phyloP scores from a whole-genome alignment of 2,797 vertebrate genomes.

The Triplophysa bombifrons region DNA sequence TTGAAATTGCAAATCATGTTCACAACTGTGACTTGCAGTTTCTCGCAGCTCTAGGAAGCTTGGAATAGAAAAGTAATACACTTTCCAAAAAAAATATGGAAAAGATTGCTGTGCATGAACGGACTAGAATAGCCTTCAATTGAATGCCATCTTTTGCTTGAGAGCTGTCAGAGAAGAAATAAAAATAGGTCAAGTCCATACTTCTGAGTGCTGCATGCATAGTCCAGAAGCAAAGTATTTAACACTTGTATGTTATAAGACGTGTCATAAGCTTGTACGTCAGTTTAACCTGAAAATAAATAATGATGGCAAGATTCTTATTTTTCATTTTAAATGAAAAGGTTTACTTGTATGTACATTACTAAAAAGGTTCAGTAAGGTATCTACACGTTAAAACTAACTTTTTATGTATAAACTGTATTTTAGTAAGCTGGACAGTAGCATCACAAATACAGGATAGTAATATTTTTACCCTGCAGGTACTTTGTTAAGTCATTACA shows the following conservation, averaged over 20 bases:
- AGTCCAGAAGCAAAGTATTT: not conserved
- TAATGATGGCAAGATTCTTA: too few relatives aligned
- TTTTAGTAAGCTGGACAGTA: too few relatives aligned
- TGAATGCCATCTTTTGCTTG: not conserved
- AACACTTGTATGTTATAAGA: not conserved
- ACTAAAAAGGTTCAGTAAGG: too few relatives aligned
- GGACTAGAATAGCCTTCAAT: not conserved
- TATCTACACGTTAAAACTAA: too few relatives aligned
- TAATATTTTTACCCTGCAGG: too few relatives aligned
- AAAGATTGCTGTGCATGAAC: not conserved
- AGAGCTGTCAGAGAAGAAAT: not conserved
- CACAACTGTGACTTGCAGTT: not conserved
- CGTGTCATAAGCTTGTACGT: not conserved
- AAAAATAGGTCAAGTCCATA: conserved; percentile 1
- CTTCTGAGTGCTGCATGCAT: not conserved
- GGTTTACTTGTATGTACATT: too few relatives aligned
- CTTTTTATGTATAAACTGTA: too few relatives aligned
- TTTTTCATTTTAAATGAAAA: too few relatives aligned
- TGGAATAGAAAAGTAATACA: not conserved
- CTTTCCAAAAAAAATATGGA: not conserved
- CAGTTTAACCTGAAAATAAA: too few relatives aligned
- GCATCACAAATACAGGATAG: too few relatives aligned
- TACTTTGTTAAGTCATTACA: too few relatives aligned
- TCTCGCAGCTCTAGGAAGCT: not conserved
- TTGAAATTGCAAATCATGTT: too few relatives aligned